A percentile compares a stretch with the other conserved stretches of the same genome.
phyloP scores from a whole-genome alignment of 1,140 invertebrate species.

The Trypoxylus dichotomus region DNA sequence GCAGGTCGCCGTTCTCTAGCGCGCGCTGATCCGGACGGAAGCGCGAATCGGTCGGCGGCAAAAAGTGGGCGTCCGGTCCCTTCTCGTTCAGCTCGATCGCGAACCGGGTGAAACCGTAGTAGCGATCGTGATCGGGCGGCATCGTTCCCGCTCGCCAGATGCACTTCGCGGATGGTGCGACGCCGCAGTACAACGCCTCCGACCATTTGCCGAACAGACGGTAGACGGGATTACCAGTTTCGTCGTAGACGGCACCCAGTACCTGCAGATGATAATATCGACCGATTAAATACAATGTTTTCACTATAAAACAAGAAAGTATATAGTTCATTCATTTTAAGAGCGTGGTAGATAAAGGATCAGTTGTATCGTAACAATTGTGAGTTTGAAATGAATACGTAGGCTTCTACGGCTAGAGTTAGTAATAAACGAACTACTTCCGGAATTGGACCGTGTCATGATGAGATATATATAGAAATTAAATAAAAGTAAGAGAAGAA shows the following conservation, averaged over 20 bases:
- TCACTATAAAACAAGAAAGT: no score
- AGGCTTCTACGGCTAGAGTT: no score
- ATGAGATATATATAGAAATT: no score
- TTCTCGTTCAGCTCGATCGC: constrained; percentile 85
- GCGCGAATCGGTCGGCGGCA: constrained; percentile 77
- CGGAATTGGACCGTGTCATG: no score
- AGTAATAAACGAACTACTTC: no score
- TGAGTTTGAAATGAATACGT: no score
- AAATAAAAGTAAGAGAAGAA: no score
- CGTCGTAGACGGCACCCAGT: constrained; percentile 65
- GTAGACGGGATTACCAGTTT: constrained; percentile 63
- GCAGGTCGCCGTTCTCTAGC: constrained; percentile 76
- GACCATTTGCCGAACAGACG: constrained; percentile 82
- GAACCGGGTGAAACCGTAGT: constrained; percentile 85
- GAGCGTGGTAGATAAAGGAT: no score
- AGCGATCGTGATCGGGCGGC: constrained; percentile 77
- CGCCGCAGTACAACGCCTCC: constrained; percentile 76
- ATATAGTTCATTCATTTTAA: no score
- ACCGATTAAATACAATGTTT: no score
- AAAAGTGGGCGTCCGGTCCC: constrained; percentile 62
- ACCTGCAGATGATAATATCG: constrained; percentile 57
- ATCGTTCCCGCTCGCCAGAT: constrained; percentile 80
- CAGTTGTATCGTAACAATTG: no score
- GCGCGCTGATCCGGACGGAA: constrained; percentile 61
- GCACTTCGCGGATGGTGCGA: constrained; percentile 69